A percentile compares a stretch with the other conserved stretches of the same genome.
Conservation (phyloP, 2,797 vertebrate species). For the Amniataba percoides region DNA sequence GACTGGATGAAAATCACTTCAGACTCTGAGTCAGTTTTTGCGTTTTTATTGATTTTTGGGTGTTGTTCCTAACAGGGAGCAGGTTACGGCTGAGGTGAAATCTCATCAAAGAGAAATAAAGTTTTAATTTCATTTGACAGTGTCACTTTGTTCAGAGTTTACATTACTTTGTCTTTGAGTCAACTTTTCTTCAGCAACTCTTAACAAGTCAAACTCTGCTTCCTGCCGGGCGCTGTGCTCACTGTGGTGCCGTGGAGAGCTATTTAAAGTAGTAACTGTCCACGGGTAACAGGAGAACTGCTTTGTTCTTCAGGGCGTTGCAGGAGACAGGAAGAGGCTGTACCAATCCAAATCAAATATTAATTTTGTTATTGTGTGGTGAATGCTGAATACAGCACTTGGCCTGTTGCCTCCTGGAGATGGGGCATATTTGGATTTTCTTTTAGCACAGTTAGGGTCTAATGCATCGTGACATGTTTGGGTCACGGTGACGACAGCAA, state of each 20-base stretch:
- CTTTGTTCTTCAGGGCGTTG: constrained; percentile 69
- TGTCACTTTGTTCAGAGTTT: constrained; percentile 38
- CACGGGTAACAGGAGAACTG: constrained; percentile 55
- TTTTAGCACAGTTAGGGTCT: constrained; percentile 52
- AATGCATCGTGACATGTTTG: constrained; percentile 70
- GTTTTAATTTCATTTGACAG: constrained; percentile 1
- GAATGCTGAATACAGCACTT: constrained; percentile 58
- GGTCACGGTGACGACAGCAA: constrained; percentile 56
- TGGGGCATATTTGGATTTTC: constrained; percentile 45
- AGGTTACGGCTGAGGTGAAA: not conserved
- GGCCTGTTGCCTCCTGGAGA: constrained; percentile 64
- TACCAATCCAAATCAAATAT: constrained; percentile 77
- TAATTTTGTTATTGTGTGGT: constrained; percentile 76
- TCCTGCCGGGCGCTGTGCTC: constrained; percentile 33
- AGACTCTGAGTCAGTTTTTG: constrained; percentile 16
- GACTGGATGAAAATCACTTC: not conserved
- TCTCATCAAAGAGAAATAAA: constrained; percentile 18
- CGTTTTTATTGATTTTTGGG: constrained; percentile 27
- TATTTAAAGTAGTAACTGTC: constrained; percentile 60
- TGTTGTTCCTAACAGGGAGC: not conserved
- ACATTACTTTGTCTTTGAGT: constrained; percentile 31
- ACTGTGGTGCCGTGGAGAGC: constrained; percentile 9
- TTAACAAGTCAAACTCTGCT: constrained; percentile 24
- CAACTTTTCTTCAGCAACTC: constrained; percentile 38
- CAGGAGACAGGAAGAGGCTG: constrained; percentile 67